Conservation (phyloP, 2,113 vertebrate genomes). For the Dipodomys ordii region DNA sequence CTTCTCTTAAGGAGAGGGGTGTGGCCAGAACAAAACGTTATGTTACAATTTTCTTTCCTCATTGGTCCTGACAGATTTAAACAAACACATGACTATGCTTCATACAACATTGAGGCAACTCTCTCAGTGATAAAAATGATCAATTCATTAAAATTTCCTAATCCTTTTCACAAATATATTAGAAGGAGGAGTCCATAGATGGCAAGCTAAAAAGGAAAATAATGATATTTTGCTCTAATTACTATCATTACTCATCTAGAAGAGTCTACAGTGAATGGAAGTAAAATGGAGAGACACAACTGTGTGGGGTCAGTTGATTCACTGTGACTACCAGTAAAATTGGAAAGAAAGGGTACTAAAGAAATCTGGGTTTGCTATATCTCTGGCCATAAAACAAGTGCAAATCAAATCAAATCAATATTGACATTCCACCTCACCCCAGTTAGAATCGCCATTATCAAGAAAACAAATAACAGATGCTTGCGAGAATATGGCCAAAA, state of each 20-base stretch:
- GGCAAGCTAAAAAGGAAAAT: background rate
- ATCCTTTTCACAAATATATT: conserved; percentile 50
- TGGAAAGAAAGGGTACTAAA: background rate
- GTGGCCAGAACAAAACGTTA: conserved; percentile 46
- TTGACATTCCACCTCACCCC: too few relatives aligned
- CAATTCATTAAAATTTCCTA: conserved; percentile 4
- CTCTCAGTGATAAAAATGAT: conserved; percentile 40
- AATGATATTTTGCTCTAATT: background rate
- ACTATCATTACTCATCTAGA: background rate
- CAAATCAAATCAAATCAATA: too few relatives aligned
- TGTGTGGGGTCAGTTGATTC: background rate
- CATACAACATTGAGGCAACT: background rate
- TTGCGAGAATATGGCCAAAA: too few relatives aligned
- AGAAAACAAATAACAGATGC: too few relatives aligned
- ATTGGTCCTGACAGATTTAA: conserved; percentile 33
- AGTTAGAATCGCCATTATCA: too few relatives aligned
- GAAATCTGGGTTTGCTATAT: background rate
- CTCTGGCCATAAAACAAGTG: too few relatives aligned
- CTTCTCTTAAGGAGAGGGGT: conserved; percentile 41
- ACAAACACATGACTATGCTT: background rate
- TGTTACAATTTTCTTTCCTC: conserved; percentile 46
- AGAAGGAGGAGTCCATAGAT: background rate
- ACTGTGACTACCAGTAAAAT: background rate
- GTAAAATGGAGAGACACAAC: background rate
- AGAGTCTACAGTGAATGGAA: background rate